These are phyloP conservation scores for Sipha flava DNA, from an alignment of 1,140 invertebrate genomes.

Conservation along the genomic window DNA sequence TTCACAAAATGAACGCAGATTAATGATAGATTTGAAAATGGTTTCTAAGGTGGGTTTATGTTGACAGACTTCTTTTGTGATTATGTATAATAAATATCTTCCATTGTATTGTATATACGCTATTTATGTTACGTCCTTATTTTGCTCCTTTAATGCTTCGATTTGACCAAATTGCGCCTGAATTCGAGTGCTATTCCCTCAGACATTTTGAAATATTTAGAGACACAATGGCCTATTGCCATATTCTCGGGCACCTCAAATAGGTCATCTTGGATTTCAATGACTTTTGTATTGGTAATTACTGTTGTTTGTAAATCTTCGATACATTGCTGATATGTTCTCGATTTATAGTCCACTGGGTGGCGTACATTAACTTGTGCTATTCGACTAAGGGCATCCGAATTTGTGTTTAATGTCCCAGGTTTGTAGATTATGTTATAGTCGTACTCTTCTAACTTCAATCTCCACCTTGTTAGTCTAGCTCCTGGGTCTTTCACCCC, in stretches of 20 bases:
- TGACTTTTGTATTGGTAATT: background rate
- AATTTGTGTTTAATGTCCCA: too few species aligned
- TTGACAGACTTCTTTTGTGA: background rate
- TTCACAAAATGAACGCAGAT: background rate
- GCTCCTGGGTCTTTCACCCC: too few species aligned
- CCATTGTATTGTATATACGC: background rate
- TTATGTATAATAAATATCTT: background rate
- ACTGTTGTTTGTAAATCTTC: slow-evolving; percentile 17
- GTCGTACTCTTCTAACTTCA: too few species aligned
- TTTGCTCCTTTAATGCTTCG: too few species aligned
- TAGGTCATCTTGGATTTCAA: background rate
- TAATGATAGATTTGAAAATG: background rate
- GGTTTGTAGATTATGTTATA: too few species aligned
- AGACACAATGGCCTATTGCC: slow-evolving; percentile 14
- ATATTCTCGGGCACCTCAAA: background rate
- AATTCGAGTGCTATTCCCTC: too few species aligned
- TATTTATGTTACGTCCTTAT: background rate
- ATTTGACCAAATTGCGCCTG: background rate
- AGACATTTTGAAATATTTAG: background rate
- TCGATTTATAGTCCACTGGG: too few species aligned
- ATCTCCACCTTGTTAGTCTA: too few species aligned
- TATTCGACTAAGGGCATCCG: too few species aligned
- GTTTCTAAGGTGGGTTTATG: background rate
- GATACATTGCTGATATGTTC: too few species aligned
- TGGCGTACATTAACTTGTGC: too few species aligned